phyloP scores from a whole-genome alignment of 2,113 vertebrate genomes.

The Willisornis vidua region DNA sequence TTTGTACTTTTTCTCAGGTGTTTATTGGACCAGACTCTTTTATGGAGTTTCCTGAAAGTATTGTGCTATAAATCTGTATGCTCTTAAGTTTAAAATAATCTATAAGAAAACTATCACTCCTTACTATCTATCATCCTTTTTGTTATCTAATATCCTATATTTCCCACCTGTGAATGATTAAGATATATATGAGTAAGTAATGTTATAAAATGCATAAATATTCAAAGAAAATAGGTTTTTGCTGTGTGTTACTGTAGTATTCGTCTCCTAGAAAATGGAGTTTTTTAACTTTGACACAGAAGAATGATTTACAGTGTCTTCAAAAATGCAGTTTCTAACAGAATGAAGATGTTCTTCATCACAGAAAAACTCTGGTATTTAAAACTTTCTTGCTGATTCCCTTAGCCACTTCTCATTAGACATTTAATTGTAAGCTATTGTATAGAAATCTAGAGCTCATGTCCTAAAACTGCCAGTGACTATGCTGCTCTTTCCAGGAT shows the following conservation, averaged over 20 bases:
- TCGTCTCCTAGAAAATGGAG: background rate
- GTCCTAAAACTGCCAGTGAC: background rate
- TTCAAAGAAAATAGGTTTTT: background rate
- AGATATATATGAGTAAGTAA: background rate
- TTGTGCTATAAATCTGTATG: background rate
- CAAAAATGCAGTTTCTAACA: background rate
- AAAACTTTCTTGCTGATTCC: background rate
- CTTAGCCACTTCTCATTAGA: background rate
- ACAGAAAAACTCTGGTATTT: background rate
- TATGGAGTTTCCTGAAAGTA: too few relatives aligned
- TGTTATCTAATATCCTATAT: background rate
- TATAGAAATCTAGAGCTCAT: background rate
- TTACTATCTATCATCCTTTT: background rate
- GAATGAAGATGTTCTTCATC: background rate
- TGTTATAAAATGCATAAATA: background rate
- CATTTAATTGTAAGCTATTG: background rate
- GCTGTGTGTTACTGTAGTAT: background rate
- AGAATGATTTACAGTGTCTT: background rate
- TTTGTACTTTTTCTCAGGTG: too few relatives aligned
- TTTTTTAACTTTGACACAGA: background rate
- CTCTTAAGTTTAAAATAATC: background rate
- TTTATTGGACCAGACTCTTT: too few relatives aligned
- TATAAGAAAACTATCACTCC: background rate
- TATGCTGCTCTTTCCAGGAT: background rate
- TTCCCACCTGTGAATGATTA: background rate